These are phyloP conservation scores for Sebastes melanostomus DNA, from an alignment of 2,797 vertebrate genomes.

Conservation along the genomic window DNA sequence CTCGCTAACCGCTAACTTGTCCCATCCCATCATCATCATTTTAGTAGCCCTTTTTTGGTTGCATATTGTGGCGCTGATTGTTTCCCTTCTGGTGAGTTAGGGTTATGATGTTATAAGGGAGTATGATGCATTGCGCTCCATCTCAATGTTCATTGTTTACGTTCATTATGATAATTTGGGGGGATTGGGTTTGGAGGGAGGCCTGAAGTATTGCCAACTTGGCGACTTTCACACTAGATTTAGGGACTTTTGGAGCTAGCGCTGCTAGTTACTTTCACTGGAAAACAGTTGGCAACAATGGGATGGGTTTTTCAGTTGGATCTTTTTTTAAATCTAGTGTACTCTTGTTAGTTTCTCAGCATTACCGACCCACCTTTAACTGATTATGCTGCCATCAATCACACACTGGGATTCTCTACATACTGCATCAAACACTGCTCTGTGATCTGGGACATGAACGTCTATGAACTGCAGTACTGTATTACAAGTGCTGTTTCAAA, in stretches of 20 bases:
- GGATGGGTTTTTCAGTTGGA: neutral
- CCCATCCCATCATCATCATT: too few species aligned
- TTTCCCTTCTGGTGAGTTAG: too few species aligned
- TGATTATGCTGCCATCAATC: constrained; percentile 5
- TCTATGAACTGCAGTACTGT: neutral
- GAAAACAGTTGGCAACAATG: neutral
- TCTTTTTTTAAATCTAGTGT: neutral
- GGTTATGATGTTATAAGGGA: too few species aligned
- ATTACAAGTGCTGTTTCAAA: constrained; percentile 10
- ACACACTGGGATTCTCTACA: neutral
- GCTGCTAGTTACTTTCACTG: neutral
- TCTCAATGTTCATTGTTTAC: neutral
- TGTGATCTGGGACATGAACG: constrained; percentile 14
- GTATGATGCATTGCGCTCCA: too few species aligned
- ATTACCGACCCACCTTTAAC: neutral
- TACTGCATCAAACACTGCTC: constrained; percentile 4
- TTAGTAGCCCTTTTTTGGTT: too few species aligned
- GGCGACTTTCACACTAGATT: neutral
- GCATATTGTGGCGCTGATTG: too few species aligned
- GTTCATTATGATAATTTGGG: neutral
- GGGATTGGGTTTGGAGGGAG: neutral
- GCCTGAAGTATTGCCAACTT: neutral
- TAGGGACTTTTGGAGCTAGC: neutral
- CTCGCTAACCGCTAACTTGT: too few species aligned
- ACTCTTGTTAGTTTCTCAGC: neutral